These are phyloP conservation scores for human (Homo sapiens) DNA, from an alignment of 2,113 vertebrate genomes.

Conservation along the genomic window DNA sequence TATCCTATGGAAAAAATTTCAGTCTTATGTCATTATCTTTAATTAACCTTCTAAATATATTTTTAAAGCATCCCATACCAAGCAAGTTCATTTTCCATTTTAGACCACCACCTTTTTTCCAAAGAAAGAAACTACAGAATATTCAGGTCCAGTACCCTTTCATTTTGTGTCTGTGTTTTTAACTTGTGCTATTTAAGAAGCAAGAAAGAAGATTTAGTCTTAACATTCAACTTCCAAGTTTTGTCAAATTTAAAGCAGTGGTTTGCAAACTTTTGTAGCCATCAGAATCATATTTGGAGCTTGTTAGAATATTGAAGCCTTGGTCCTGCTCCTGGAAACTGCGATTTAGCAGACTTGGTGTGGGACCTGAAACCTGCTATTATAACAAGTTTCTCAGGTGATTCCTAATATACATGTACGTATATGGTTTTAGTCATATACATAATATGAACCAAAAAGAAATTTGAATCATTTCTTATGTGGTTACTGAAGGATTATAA, in stretches of 20 bases:
- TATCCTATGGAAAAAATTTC: neutral
- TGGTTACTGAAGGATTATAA: neutral
- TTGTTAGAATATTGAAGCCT: neutral
- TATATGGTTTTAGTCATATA: neutral
- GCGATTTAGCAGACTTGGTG: neutral
- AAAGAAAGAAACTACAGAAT: slow-evolving; percentile 42
- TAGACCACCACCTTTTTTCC: neutral
- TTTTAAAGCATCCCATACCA: slow-evolving; percentile 42
- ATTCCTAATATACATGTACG: neutral
- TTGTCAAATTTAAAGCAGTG: slow-evolving; percentile 8
- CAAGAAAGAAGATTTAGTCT: slow-evolving; percentile 12
- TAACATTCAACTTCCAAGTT: neutral
- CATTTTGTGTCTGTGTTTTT: slow-evolving; percentile 56
- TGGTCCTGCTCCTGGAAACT: neutral
- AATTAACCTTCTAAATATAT: slow-evolving; percentile 43
- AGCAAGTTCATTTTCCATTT: slow-evolving; percentile 32
- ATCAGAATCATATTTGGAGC: neutral
- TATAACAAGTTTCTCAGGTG: neutral
- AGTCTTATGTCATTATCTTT: slow-evolving; percentile 37
- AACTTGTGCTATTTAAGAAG: slow-evolving; percentile 42
- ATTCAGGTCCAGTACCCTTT: neutral
- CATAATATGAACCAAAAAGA: neutral
- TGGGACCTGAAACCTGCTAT: neutral
- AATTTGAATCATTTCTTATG: slow-evolving; percentile 1
- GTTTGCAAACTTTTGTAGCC: neutral